phyloP scores from a whole-genome alignment of 2,797 vertebrate species.

The Mus spretus region DNA sequence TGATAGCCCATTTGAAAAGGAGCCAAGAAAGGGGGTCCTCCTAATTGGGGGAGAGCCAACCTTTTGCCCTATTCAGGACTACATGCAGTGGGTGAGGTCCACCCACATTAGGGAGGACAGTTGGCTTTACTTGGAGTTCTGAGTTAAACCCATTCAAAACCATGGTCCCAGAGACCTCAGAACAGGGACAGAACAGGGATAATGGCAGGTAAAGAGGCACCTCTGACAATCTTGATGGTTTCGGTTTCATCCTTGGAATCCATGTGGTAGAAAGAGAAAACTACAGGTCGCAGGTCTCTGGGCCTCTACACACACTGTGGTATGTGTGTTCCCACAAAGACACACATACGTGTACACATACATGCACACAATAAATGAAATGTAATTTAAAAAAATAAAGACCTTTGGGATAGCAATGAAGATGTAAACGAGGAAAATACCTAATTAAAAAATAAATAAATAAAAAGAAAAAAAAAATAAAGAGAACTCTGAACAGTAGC shows the following conservation, averaged over 20 bases:
- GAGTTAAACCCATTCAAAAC: neutral
- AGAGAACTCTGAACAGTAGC: neutral
- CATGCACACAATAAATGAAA: neutral
- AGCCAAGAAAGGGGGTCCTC: neutral
- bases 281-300: neutral
- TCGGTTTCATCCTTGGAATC: too few species aligned
- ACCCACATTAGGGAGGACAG: too few species aligned
- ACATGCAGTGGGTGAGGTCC: too few species aligned
- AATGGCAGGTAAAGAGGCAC: neutral
- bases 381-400: neutral
- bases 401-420: too few species aligned
- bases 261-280: neutral
- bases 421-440: too few species aligned
- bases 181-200: neutral
- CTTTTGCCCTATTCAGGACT: neutral
- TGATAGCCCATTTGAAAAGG: neutral
- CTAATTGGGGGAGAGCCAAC: neutral
- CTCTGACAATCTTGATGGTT: neutral
- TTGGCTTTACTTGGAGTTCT: too few species aligned
- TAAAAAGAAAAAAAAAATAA: neutral
- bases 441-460: too few species aligned
- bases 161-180: neutral
- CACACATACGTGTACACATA: neutral
- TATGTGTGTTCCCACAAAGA: neutral
- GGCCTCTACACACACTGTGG: neutral